Conservation (phyloP, 2,888 invertebrate species). For the Ceriagrion tenellum region DNA sequence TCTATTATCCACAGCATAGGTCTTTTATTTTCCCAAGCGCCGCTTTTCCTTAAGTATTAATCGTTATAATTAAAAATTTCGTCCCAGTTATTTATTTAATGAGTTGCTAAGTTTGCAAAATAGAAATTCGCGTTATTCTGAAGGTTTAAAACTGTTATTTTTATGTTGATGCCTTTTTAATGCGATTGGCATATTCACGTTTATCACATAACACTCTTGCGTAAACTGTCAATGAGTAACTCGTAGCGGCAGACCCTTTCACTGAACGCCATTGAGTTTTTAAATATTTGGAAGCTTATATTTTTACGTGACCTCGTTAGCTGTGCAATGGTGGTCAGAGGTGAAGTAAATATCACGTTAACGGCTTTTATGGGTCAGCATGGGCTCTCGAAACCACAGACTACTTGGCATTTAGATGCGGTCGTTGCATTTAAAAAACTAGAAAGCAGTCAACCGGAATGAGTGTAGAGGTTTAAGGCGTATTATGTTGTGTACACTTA, state of each 20-base stretch:
- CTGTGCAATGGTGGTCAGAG: background rate
- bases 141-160: no score
- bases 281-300: background rate
- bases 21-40: background rate
- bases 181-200: no score
- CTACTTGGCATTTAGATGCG: background rate
- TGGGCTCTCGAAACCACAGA: background rate
- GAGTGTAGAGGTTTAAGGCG: background rate
- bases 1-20: background rate
- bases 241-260: no score
- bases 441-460: background rate
- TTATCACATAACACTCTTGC: no score
- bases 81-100: background rate
- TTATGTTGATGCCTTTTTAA: no score
- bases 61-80: background rate
- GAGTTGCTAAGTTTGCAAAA: background rate
- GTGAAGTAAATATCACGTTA: background rate
- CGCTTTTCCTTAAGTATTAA: background rate
- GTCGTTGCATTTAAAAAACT: background rate
- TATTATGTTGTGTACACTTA: background rate
- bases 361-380: background rate
- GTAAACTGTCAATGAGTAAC: no score
- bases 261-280: no score
- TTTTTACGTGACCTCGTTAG: background rate
- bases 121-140: no score